These are phyloP conservation scores for Calonectris borealis DNA, from an alignment of 2,113 vertebrate genomes.

Conservation along the genomic window DNA sequence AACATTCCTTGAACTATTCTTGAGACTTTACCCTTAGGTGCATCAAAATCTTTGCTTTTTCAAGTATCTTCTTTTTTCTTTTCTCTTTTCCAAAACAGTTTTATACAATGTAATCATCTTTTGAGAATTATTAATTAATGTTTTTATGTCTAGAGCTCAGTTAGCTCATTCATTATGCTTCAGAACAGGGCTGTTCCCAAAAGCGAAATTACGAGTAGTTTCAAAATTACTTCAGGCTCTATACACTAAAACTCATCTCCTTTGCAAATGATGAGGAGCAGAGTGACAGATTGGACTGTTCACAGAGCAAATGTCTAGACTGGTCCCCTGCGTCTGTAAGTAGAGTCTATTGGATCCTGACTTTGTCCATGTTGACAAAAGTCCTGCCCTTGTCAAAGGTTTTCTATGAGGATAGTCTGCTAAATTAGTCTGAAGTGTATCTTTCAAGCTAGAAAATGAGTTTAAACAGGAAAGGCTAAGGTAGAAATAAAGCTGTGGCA, in stretches of 20 bases:
- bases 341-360: constrained; percentile 35
- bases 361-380: constrained; percentile 52
- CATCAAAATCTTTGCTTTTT: not conserved
- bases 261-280: not conserved
- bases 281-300: not conserved
- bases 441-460: constrained; percentile 34
- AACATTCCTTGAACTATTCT: not conserved
- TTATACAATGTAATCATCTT: not conserved
- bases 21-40: not conserved
- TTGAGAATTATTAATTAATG: constrained; percentile 18
- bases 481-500: constrained; percentile 37
- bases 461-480: constrained; percentile 56
- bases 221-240: not conserved
- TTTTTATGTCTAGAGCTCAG: not conserved
- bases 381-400: constrained; percentile 14
- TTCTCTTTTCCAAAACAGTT: constrained; percentile 16
- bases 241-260: not conserved
- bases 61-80: not conserved
- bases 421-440: constrained; percentile 43
- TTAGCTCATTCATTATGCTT: not conserved
- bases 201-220: not conserved
- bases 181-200: not conserved
- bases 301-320: constrained; percentile 8
- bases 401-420: constrained; percentile 26
- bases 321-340: constrained; percentile 15